phyloP scores from a whole-genome alignment of 2,888 invertebrate species.

The Stratiomys singularior region DNA sequence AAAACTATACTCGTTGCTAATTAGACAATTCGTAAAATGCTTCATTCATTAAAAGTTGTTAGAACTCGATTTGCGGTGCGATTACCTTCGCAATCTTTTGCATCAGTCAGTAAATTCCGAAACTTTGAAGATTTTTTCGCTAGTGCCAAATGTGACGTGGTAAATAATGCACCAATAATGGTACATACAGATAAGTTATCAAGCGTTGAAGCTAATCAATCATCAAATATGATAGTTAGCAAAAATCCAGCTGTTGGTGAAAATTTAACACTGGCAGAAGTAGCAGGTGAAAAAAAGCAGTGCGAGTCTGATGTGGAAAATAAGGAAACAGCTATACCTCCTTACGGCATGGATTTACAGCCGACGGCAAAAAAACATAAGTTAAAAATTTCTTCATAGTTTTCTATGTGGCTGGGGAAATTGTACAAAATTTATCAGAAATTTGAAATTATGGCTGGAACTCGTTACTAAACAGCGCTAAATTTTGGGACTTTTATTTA shows the following conservation, averaged over 20 bases:
- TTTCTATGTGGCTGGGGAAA: neutral
- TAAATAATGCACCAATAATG: constrained; percentile 34
- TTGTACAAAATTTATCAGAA: too few relatives aligned
- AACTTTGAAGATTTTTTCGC: constrained; percentile 28
- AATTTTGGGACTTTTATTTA: too few relatives aligned
- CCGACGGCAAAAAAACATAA: constrained; percentile 21
- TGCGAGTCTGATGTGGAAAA: neutral
- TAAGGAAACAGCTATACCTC: constrained; percentile 21
- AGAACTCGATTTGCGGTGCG: neutral
- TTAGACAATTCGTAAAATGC: constrained; percentile 2
- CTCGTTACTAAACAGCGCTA: too few relatives aligned
- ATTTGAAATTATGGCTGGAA: too few relatives aligned
- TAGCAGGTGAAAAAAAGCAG: neutral
- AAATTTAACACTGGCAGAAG: neutral
- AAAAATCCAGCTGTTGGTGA: neutral
- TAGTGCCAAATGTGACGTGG: constrained; percentile 29
- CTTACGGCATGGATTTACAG: constrained; percentile 30
- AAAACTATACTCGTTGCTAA: neutral
- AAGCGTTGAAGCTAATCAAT: neutral
- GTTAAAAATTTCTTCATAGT: constrained; percentile 17
- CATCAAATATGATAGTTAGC: constrained; percentile 23
- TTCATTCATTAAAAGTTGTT: neutral
- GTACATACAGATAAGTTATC: neutral
- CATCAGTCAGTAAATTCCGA: neutral
- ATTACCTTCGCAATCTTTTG: neutral